Evolutionary conservation across 2,888 invertebrate genomes (phyloP).

Genomic region (Asteroscopus sphinx): DNA sequence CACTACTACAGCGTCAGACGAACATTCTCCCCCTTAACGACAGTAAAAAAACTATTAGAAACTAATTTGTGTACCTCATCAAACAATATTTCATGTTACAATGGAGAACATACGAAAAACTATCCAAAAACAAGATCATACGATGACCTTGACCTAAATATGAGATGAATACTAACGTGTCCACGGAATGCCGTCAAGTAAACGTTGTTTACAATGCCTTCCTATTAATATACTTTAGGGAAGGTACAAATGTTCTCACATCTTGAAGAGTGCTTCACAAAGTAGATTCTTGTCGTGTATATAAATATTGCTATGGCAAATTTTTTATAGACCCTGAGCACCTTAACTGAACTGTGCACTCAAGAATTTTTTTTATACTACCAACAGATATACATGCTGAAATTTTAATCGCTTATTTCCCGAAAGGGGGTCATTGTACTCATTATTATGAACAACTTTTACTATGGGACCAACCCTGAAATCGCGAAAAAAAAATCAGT

Average conservation of each 20-base stretch:
- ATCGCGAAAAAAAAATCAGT: no score
- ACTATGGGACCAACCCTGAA: no score
- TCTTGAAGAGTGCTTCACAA: constrained; percentile 20
- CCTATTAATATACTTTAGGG: constrained; percentile 36
- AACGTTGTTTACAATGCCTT: constrained; percentile 62
- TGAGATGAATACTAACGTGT: constrained; percentile 63
- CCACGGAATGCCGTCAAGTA: constrained; percentile 43
- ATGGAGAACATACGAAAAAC: constrained; percentile 25
- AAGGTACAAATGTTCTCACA: constrained; percentile 19
- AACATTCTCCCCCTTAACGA: constrained; percentile 73
- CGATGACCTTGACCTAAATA: constrained; percentile 88
- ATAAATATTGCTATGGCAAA: constrained; percentile 14
- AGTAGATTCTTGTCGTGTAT: constrained; percentile 5
- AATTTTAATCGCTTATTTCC: no score
- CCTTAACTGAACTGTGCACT: constrained; percentile 30
- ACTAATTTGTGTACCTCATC: constrained; percentile 48
- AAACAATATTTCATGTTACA: constrained; percentile 25
- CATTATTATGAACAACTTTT: no score
- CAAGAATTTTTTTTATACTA: constrained; percentile 30
- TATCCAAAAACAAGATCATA: constrained; percentile 55
- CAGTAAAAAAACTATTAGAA: constrained; percentile 65
- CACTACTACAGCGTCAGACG: constrained; percentile 79
- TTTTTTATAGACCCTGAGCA: constrained; percentile 22
- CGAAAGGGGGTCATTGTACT: no score
- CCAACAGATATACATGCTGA: constrained; percentile 16